Evolutionary conservation across 2,113 vertebrate genomes (phyloP).

Genomic region (Montifringilla adamsi): DNA sequence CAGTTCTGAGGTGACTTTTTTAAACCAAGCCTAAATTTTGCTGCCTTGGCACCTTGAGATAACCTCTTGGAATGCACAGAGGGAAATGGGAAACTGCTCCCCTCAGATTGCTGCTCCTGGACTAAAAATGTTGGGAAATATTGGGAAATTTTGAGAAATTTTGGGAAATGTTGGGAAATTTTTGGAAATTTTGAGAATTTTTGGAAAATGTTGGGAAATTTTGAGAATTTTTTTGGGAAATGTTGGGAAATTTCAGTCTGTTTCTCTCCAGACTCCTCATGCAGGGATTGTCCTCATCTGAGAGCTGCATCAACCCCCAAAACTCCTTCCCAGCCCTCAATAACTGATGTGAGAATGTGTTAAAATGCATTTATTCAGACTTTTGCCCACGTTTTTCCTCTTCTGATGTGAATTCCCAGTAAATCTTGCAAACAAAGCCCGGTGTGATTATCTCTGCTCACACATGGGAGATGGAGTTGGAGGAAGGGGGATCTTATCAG

Average conservation of each 20-base stretch:
- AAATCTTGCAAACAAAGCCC: background rate
- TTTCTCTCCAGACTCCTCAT: background rate
- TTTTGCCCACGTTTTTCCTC: background rate
- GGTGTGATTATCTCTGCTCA: background rate
- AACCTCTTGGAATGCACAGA: rapidly evolving
- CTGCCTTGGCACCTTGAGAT: background rate
- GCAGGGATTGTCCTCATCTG: background rate
- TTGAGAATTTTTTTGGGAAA: background rate
- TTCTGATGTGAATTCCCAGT: background rate
- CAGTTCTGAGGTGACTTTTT: background rate
- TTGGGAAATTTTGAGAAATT: too few relatives aligned
- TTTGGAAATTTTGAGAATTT: too few relatives aligned
- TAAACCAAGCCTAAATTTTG: background rate
- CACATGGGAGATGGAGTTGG: background rate
- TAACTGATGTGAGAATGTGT: background rate
- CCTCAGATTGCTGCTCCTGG: background rate
- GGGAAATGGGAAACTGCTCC: background rate
- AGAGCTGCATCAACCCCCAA: background rate
- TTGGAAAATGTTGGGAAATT: too few relatives aligned
- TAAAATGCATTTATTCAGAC: background rate
- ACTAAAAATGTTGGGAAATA: background rate
- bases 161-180: too few relatives aligned
- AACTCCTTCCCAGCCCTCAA: background rate
- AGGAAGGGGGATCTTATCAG: slow-evolving; percentile 10
- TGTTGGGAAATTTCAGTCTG: background rate